Conservation (phyloP, 2,797 vertebrate species). For the Pangasius krempfi region DNA sequence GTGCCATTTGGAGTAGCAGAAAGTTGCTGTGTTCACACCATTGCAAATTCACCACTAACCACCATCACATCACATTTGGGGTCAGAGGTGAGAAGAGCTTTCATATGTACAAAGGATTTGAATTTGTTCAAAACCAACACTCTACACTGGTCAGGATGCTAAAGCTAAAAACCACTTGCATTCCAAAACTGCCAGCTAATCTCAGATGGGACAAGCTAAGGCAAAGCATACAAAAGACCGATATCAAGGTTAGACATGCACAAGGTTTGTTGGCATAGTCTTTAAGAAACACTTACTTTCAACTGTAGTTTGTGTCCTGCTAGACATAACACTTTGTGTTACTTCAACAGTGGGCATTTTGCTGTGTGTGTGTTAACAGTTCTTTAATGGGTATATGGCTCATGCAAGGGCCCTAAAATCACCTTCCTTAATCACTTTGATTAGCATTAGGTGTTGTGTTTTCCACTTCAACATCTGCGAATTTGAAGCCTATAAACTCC, state of each 20-base stretch:
- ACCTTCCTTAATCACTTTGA: neutral
- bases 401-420: neutral
- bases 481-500: neutral
- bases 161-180: neutral
- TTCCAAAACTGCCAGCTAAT: neutral
- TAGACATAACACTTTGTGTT: neutral
- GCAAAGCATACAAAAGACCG: neutral
- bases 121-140: neutral
- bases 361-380: neutral
- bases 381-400: constrained; percentile 7
- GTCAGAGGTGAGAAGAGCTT: constrained; percentile 28
- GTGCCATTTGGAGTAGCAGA: neutral
- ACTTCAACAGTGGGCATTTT: neutral
- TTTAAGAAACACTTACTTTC: neutral
- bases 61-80: constrained; percentile 12
- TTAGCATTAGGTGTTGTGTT: constrained; percentile 7
- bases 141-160: neutral
- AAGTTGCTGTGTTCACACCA: constrained; percentile 35
- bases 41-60: constrained; percentile 15
- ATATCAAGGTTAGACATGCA: neutral
- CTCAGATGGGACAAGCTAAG: neutral
- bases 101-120: constrained; percentile 29
- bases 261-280: neutral
- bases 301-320: neutral
- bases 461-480: constrained; percentile 7